These are phyloP conservation scores for Syngnathoides biaculeatus DNA, from an alignment of 2,113 vertebrate genomes.

Conservation along the genomic window DNA sequence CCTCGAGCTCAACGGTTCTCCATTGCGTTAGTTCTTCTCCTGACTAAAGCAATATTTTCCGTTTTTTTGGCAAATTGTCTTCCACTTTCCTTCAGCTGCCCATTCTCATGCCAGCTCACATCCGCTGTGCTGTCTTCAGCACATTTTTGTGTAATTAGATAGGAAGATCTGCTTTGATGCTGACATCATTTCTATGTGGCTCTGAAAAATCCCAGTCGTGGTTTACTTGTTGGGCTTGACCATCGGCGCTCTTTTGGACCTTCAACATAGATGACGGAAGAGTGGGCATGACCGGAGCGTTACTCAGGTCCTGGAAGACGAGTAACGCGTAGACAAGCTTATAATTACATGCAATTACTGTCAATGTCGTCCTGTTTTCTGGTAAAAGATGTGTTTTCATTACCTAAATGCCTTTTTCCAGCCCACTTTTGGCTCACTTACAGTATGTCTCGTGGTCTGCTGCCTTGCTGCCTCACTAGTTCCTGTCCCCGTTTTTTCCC, in stretches of 20 bases:
- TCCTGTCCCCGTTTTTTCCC: background rate
- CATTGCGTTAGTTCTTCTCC: slow-evolving; percentile 27
- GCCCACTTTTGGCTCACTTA: slow-evolving; percentile 6
- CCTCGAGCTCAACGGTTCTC: background rate
- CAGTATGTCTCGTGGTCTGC: slow-evolving; percentile 2
- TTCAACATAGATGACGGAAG: slow-evolving; percentile 28
- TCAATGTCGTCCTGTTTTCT: slow-evolving; percentile 50
- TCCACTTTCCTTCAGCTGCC: slow-evolving; percentile 14
- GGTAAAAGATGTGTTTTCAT: slow-evolving; percentile 42
- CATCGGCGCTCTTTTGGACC: slow-evolving; percentile 33
- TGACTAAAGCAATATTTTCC: slow-evolving; percentile 26
- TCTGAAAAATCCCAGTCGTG: slow-evolving; percentile 46
- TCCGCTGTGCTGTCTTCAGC: slow-evolving; percentile 40
- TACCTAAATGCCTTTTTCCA: slow-evolving; percentile 13
- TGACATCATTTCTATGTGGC: slow-evolving; percentile 56
- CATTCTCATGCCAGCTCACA: slow-evolving; percentile 18
- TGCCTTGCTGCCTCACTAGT: background rate
- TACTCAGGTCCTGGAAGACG: slow-evolving; percentile 34
- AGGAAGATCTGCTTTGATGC: slow-evolving; percentile 43
- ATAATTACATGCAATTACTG: slow-evolving; percentile 59
- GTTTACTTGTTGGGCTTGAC: slow-evolving; percentile 55
- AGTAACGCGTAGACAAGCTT: slow-evolving; percentile 32
- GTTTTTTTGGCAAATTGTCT: slow-evolving; percentile 30
- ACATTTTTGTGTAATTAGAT: slow-evolving; percentile 57
- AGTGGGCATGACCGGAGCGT: slow-evolving; percentile 43